Base-by-base conservation (phyloP, 1,140 invertebrate species). In the Adelges cooleyi region DNA sequence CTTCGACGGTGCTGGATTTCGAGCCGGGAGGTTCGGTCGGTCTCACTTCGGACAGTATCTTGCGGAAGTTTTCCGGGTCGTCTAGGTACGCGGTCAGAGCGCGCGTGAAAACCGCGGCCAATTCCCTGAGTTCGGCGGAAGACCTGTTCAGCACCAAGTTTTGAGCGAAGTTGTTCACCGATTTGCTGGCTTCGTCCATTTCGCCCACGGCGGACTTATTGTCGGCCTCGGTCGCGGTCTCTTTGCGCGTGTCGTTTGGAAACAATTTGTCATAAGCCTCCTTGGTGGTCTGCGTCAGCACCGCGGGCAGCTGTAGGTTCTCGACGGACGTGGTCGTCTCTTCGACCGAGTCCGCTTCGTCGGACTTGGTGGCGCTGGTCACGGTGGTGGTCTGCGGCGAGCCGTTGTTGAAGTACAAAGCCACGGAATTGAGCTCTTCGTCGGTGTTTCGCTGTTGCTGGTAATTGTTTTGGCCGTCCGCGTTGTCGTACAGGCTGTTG, bases 91-190 rank as follows among this genome's bases (percentile, higher is more conserved):
- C 86, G 1, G 86, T 86, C 6, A 90, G 72, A 0, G 87, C 87
- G 69, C 87, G 82, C 1, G 86, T 89, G 71, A 90, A 90, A 1
- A 90, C 85, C 75, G 87, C 84, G 1, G 87, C 87, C 2, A 90
- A 73, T 75, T 89, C 84, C 46, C 87, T 77, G 0, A 89, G 80
- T 71, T 86, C 73, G 13, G 68, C 67, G 0, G 71, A 70, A 2
- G 52, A 59, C 11, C 53, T 22, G 13, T 50, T 49, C 15, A 38
- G 29, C 33, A 36, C 38, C 27, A 67, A 42, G 27, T 36, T 52
- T 5, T 51, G 66, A 48, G 56, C 18, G 33, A 62, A 48, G 11
- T 17, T 17, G 5, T 46, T 4, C 13, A 46, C 51, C 3, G 29
- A 22, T 11, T 40, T 18, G 13, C 3, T 44, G 11, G 29, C 29